phyloP scores from a whole-genome alignment of 2,113 vertebrate species.

The Brachyistius frenatus region DNA sequence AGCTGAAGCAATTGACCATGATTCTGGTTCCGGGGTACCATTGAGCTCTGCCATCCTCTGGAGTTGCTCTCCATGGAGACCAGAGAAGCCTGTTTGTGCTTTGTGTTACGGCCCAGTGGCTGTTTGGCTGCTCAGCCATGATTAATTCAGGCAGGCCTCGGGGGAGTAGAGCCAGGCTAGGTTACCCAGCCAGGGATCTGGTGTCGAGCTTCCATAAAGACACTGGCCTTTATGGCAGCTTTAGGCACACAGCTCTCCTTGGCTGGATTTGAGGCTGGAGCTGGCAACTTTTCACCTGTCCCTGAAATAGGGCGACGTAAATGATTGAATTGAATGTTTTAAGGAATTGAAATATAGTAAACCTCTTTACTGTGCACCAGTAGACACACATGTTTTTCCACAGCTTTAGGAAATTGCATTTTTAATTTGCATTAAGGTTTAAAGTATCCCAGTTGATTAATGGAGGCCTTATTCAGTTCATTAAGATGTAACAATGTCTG shows the following conservation, averaged over 20 bases:
- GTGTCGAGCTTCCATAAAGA: constrained; percentile 69
- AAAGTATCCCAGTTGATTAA: neutral
- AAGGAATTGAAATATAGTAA: constrained; percentile 32
- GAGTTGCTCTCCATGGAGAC: constrained; percentile 60
- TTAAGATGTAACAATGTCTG: too few relatives aligned
- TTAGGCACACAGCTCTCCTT: constrained; percentile 21
- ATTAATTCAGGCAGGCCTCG: constrained; percentile 82
- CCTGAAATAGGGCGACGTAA: constrained; percentile 30
- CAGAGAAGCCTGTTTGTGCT: constrained; percentile 70
- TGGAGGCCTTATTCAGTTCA: neutral
- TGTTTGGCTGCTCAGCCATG: constrained; percentile 76
- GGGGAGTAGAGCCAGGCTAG: constrained; percentile 67
- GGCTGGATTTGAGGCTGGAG: constrained; percentile 10
- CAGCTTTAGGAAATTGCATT: neutral
- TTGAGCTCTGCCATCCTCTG: constrained; percentile 26
- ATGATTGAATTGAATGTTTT: constrained; percentile 22
- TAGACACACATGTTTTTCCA: constrained; percentile 12
- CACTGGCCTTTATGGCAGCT: constrained; percentile 51
- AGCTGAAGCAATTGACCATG: neutral
- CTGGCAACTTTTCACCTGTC: constrained; percentile 39
- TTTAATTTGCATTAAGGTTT: neutral
- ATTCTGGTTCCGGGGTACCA: constrained; percentile 17
- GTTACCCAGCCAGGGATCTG: constrained; percentile 78
- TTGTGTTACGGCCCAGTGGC: constrained; percentile 68
- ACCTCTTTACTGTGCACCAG: constrained; percentile 8